Evolutionary conservation across 2,113 vertebrate genomes (phyloP).

Genomic region (Atlantisia rogersi): DNA sequence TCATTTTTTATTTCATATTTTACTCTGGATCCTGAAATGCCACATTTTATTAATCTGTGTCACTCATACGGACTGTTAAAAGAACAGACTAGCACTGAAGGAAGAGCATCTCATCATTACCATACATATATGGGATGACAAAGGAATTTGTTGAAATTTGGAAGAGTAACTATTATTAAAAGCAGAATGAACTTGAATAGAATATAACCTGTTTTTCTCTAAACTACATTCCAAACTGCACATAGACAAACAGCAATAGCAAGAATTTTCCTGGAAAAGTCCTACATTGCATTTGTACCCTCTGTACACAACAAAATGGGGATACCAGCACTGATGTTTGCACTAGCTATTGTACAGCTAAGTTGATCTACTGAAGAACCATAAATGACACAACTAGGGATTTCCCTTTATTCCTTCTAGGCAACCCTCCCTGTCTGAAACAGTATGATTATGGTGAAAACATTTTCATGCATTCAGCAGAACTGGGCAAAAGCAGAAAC

Average conservation of each 20-base stretch:
- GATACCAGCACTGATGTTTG: accelerated
- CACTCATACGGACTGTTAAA: conserved; percentile 27
- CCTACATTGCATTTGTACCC: background rate
- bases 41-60: conserved; percentile 64
- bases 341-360: background rate
- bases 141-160: conserved; percentile 16
- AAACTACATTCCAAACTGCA: background rate
- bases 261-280: background rate
- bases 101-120: conserved; percentile 7
- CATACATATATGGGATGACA: conserved; percentile 10
- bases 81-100: conserved; percentile 12
- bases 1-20: conserved; percentile 52
- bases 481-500: background rate
- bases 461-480: background rate
- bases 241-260: background rate
- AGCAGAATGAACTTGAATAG: conserved; percentile 25
- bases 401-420: background rate
- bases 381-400: background rate
- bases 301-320: background rate
- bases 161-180: background rate
- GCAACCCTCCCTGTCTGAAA: background rate
- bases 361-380: background rate
- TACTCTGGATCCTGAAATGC: conserved; percentile 47
- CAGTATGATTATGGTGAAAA: background rate
- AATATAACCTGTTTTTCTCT: background rate